phyloP scores from a whole-genome alignment of 2,888 invertebrate genomes.

The Drosophila gaucha region DNA sequence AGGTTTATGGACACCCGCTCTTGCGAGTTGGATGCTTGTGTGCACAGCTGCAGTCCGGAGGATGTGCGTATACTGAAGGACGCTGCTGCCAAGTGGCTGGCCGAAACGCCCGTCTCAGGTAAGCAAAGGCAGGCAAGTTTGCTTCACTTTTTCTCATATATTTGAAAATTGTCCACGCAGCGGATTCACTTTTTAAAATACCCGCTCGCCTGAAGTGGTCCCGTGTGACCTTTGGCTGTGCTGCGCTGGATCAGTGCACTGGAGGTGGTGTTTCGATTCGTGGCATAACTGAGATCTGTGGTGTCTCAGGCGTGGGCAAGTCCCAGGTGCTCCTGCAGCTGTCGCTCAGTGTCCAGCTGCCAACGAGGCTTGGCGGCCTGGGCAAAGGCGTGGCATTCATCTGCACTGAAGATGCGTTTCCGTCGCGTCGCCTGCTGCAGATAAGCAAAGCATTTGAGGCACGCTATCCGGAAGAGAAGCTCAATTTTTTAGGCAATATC shows the following conservation, averaged over 20 bases:
- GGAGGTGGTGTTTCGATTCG: constrained; percentile 88
- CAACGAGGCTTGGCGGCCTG: constrained; percentile 85
- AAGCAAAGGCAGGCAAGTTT: background rate
- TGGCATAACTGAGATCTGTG: constrained; percentile 91
- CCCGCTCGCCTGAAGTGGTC: constrained; percentile 76
- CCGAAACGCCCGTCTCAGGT: constrained; percentile 69
- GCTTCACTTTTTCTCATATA: background rate
- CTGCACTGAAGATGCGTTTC: constrained; percentile 90
- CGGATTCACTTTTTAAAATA: constrained; percentile 59
- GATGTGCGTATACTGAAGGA: constrained; percentile 81
- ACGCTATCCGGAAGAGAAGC: constrained; percentile 76
- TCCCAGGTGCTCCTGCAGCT: constrained; percentile 91
- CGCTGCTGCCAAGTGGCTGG: constrained; percentile 82
- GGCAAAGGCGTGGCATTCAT: constrained; percentile 88
- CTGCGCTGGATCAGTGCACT: constrained; percentile 86
- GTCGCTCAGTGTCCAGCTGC: constrained; percentile 88
- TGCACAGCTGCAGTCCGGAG: constrained; percentile 70
- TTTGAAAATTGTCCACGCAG: constrained; percentile 25
- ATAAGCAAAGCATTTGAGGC: constrained; percentile 84
- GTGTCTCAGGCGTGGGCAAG: constrained; percentile 90
- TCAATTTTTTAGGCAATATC: constrained; percentile 87
- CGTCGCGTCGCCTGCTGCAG: constrained; percentile 88
- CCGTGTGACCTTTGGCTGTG: constrained; percentile 86
- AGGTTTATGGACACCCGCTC: constrained; percentile 66
- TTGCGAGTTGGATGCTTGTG: constrained; percentile 40